Evolutionary conservation across 2,888 invertebrate species (phyloP).

Genomic region (Helleia helle): DNA sequence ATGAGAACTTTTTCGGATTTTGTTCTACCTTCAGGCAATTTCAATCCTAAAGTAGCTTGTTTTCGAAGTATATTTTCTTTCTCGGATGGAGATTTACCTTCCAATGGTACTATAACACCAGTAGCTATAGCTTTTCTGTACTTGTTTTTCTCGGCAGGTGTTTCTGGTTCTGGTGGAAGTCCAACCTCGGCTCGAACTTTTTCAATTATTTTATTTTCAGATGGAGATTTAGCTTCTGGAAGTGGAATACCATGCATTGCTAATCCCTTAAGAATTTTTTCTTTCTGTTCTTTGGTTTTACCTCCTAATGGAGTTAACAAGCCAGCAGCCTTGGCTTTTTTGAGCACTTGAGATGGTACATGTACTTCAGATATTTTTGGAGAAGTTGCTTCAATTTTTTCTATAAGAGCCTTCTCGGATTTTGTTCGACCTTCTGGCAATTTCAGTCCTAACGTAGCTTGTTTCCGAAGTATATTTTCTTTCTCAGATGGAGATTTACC

Average conservation of each 20-base stretch:
- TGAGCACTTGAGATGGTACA: constrained; percentile 14
- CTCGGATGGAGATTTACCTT: constrained; percentile 28
- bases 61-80: constrained; percentile 21
- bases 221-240: constrained; percentile 14
- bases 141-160: constrained; percentile 15
- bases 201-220: constrained; percentile 20
- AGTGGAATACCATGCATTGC: constrained; percentile 18
- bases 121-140: constrained; percentile 19
- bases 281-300: constrained; percentile 21
- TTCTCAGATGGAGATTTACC: constrained; percentile 19
- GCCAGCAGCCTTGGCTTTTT: constrained; percentile 24
- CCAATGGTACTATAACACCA: constrained; percentile 24
- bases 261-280: constrained; percentile 17
- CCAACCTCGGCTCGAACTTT: constrained; percentile 18
- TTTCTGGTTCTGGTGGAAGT: constrained; percentile 20
- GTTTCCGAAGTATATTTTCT: constrained; percentile 18
- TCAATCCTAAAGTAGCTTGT: constrained; percentile 15
- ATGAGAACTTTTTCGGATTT: constrained; percentile 19
- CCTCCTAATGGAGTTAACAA: constrained; percentile 27
- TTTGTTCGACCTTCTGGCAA: constrained; percentile 16
- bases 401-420: constrained; percentile 13
- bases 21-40: constrained; percentile 17
- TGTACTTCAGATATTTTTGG: neutral
- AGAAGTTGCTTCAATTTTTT: constrained; percentile 4
- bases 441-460: constrained; percentile 12